Evolutionary conservation across 2,113 vertebrate species (phyloP).

Genomic region (Hippocampus comes): DNA sequence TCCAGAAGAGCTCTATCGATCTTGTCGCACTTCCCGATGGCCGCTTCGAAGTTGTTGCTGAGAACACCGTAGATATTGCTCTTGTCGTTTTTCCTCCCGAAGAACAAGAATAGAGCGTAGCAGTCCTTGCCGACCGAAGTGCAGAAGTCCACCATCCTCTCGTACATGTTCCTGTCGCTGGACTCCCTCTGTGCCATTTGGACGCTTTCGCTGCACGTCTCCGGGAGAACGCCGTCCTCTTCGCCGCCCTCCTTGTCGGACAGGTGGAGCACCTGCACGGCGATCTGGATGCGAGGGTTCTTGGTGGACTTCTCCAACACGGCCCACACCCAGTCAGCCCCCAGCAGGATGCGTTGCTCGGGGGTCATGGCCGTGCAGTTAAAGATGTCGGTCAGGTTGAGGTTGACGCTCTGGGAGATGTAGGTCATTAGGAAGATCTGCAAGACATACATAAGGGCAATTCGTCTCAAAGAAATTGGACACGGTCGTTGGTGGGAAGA

Average conservation of each 20-base stretch:
- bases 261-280: slow-evolving; percentile 63
- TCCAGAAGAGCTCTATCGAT: slow-evolving; percentile 64
- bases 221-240: neutral
- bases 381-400: slow-evolving; percentile 59
- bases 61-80: slow-evolving; percentile 69
- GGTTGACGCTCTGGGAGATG: slow-evolving; percentile 60
- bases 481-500: too few species aligned
- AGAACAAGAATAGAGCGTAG: slow-evolving; percentile 74
- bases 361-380: slow-evolving; percentile 73
- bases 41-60: slow-evolving; percentile 72
- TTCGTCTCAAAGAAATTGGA: neutral
- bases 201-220: slow-evolving; percentile 43
- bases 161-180: slow-evolving; percentile 42
- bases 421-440: slow-evolving; percentile 76
- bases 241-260: slow-evolving; percentile 15
- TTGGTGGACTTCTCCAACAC: slow-evolving; percentile 61
- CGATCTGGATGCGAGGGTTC: slow-evolving; percentile 70
- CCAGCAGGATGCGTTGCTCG: slow-evolving; percentile 68
- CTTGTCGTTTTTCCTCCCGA: slow-evolving; percentile 59
- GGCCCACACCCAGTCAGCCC: slow-evolving; percentile 76
- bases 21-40: slow-evolving; percentile 54
- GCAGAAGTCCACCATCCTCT: slow-evolving; percentile 72
- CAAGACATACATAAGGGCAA: neutral
- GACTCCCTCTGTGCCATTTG: slow-evolving; percentile 57
- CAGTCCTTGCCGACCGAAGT: slow-evolving; percentile 70